Percentiles rank a stretch among this genome's conserved stretches.
Conservation (phyloP, 2,888 invertebrate species). For the Dynastes hyllus region DNA sequence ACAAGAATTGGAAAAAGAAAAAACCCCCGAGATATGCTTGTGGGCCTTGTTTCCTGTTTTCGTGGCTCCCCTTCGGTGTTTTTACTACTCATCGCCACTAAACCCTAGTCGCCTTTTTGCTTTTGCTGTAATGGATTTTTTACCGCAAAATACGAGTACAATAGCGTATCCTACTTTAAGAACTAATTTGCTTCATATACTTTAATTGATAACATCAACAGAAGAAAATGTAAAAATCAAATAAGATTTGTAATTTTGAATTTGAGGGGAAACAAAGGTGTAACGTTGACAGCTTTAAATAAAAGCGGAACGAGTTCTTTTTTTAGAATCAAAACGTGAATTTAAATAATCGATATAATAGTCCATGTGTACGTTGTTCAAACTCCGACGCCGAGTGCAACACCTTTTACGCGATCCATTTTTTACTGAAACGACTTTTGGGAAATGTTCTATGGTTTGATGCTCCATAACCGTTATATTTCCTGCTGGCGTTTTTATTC, state of each 20-base stretch:
- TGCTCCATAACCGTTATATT: too few species aligned
- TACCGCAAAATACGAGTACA: neutral
- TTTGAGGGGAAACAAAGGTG: neutral
- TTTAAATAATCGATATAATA: conserved; percentile 6
- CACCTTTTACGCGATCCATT: too few species aligned
- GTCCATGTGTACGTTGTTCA: neutral
- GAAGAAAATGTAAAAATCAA: neutral
- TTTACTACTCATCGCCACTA: neutral
- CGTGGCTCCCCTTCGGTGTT: neutral
- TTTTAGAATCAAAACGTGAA: neutral
- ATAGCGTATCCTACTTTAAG: neutral
- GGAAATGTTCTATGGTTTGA: too few species aligned
- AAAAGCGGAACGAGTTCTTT: too few species aligned
- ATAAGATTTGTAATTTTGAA: neutral
- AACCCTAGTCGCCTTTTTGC: too few species aligned
- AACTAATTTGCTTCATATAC: neutral
- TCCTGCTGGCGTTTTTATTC: too few species aligned
- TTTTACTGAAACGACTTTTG: too few species aligned
- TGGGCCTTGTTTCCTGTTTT: conserved; percentile 10
- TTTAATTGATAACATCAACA: neutral
- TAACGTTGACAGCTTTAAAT: neutral
- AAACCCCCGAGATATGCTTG: neutral
- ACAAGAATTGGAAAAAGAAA: neutral
- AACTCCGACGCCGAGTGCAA: neutral
- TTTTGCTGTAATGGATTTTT: neutral